A percentile compares a stretch with the other conserved stretches of the same genome.
Conservation (phyloP, 2,888 invertebrate species). For the Nephrotoma guestfalica region DNA sequence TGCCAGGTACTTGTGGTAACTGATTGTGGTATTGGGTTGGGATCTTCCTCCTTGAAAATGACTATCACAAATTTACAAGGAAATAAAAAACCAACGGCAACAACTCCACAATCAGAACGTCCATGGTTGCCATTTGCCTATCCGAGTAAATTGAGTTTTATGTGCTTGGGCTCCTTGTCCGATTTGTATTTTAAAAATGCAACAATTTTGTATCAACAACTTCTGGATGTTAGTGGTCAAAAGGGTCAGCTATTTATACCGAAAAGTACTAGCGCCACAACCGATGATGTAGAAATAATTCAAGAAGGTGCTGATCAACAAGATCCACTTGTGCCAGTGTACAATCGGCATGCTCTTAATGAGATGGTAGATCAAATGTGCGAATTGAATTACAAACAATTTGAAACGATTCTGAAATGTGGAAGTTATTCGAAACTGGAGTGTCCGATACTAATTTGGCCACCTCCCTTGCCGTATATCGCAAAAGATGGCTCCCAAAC, state of each 20-base stretch:
- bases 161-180: constrained; percentile 51
- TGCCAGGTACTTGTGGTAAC: constrained; percentile 69
- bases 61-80: constrained; percentile 36
- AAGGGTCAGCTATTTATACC: constrained; percentile 45
- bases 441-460: constrained; percentile 56
- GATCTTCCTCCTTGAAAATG: constrained; percentile 45
- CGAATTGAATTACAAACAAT: constrained; percentile 57
- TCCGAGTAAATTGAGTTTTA: constrained; percentile 62
- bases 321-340: constrained; percentile 6
- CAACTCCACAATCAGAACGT: constrained; percentile 17
- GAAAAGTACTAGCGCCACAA: constrained; percentile 26
- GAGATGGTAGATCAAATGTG: constrained; percentile 50
- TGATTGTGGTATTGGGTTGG: constrained; percentile 58
- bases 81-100: constrained; percentile 19
- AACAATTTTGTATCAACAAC: constrained; percentile 46
- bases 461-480: constrained; percentile 44
- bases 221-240: constrained; percentile 60
- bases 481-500: constrained; percentile 11
- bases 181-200: constrained; percentile 39
- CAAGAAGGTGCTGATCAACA: background rate
- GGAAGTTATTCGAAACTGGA: constrained; percentile 47
- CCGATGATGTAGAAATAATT: background rate
- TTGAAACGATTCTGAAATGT: constrained; percentile 55
- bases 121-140: constrained; percentile 67
- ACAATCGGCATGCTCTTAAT: constrained; percentile 18